Evolutionary conservation across 2,113 vertebrate species (phyloP), one percentile per base, ranked within the genome.

Genomic region (Heterocephalus glaber): DNA sequence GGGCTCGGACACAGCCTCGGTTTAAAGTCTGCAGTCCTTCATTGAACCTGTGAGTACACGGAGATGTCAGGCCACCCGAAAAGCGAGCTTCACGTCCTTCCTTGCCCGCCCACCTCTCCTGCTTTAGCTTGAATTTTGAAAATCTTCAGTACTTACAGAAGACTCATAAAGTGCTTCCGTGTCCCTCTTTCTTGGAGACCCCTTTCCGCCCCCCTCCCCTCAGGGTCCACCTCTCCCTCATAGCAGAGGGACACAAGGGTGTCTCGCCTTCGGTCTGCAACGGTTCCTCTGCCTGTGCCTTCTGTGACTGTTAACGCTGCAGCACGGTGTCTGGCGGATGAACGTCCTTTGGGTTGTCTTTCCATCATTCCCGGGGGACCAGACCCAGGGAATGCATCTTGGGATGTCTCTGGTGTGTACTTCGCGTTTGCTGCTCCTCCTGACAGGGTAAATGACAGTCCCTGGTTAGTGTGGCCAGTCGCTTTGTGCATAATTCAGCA

Each of bases 141-240:
- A 24, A 35, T 3, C 41, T 52, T 61, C 11, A 52, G 10, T 33
- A 24, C 47, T 60, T 60, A 14, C 0, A 22, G 38, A 38, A 70
- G 20, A 52, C 16, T 89, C 79, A 28, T 13, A 22, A 74, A 44
- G 41, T 3, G 4, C 12, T 77, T 68, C 20, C 35, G 0, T 28
- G 49, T 33, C 44, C 22, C 33, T 17, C 49, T 47, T 60, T 10
- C 38, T 38, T 41, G 35, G 26, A 66, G 26, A 26, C n/a, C 63
- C 24, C 35, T 0, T 65, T 58, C 7, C 0, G 1, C 44, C 9
- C 65, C 24, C 58, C 35, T 24, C 49, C n/a, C 58, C 35, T 20
- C 19, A 20, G 9, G 0, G 0, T 11, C 70, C 24, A 44, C 61
- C 20, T 0, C 1, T 76, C n/a, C 56, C 65, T 65, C n/a, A 22